These are phyloP conservation scores for Scaptomyza montana DNA, from an alignment of 1,140 invertebrate genomes.

Conservation along the genomic window DNA sequence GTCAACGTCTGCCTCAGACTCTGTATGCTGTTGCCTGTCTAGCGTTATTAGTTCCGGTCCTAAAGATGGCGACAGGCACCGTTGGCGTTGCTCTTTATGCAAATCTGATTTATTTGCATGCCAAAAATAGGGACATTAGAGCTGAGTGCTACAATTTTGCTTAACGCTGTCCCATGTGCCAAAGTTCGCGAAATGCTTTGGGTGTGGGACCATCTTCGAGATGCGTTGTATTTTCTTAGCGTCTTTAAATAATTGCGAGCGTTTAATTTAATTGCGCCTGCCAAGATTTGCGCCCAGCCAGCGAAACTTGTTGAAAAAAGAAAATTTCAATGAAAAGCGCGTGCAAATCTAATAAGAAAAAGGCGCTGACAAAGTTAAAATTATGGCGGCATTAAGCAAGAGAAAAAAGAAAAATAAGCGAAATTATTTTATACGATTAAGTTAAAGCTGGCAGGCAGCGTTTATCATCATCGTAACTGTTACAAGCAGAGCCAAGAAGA, in stretches of 20 bases:
- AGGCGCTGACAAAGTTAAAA: constrained; percentile 67
- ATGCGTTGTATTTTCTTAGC: constrained; percentile 62
- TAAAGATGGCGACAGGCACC: background rate
- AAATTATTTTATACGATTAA: constrained; percentile 59
- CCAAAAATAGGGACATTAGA: constrained; percentile 64
- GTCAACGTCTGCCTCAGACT: background rate
- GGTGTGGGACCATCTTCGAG: constrained; percentile 12
- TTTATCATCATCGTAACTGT: constrained; percentile 65
- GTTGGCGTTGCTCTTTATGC: constrained; percentile 59
- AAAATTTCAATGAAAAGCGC: constrained; percentile 69
- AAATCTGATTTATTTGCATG: constrained; percentile 83
- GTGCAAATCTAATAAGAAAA: constrained; percentile 74
- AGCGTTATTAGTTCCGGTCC: constrained; percentile 38
- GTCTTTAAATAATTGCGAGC: constrained; percentile 78
- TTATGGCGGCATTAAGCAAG: constrained; percentile 37
- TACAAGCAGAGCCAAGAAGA: constrained; percentile 20
- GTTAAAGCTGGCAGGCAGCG: constrained; percentile 29
- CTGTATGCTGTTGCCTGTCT: constrained; percentile 27
- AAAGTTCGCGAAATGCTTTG: constrained; percentile 51
- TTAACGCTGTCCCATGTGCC: constrained; percentile 33
- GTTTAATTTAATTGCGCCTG: constrained; percentile 80
- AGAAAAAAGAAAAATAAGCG: constrained; percentile 29
- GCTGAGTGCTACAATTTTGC: constrained; percentile 33
- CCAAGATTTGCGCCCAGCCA: constrained; percentile 53
- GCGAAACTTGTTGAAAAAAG: constrained; percentile 19